Conservation (phyloP, 2,888 invertebrate genomes). For the Deilephila elpenor region DNA sequence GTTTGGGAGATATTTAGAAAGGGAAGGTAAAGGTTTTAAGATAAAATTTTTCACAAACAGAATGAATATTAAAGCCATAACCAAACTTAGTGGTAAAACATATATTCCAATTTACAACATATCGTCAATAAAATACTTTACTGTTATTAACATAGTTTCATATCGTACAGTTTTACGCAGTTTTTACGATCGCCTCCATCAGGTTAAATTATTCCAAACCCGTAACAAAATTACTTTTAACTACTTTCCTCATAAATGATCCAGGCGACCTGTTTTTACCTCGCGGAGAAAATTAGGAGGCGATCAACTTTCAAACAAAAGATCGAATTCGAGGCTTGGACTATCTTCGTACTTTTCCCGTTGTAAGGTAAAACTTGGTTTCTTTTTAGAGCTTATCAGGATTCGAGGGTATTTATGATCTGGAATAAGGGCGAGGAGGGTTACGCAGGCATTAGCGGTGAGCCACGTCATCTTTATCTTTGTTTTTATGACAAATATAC, state of each 20-base stretch:
- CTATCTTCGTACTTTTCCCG: conserved; percentile 39
- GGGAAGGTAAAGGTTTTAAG: too few relatives aligned
- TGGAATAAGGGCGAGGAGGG: conserved; percentile 58
- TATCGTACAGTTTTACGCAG: neutral
- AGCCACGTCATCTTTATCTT: conserved; percentile 64
- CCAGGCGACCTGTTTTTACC: conserved; percentile 34
- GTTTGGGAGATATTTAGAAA: too few relatives aligned
- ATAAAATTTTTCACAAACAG: too few relatives aligned
- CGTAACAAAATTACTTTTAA: neutral
- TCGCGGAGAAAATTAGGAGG: conserved; percentile 42
- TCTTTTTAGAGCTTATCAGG: conserved; percentile 67
- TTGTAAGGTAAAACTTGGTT: conserved; percentile 43
- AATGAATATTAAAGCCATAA: too few relatives aligned
- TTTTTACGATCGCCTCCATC: neutral
- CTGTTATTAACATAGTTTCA: neutral
- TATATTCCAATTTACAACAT: neutral
- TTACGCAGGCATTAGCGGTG: conserved; percentile 62
- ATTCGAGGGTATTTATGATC: conserved; percentile 70
- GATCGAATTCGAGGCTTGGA: conserved; percentile 37
- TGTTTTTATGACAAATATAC: conserved; percentile 61
- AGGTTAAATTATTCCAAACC: neutral
- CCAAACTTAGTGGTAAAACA: neutral
- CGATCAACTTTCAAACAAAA: conserved; percentile 47
- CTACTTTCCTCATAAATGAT: conserved; percentile 17
- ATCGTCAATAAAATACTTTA: neutral